phyloP scores from a whole-genome alignment of 2,113 vertebrate genomes.

The Sylvicapra grimmia region DNA sequence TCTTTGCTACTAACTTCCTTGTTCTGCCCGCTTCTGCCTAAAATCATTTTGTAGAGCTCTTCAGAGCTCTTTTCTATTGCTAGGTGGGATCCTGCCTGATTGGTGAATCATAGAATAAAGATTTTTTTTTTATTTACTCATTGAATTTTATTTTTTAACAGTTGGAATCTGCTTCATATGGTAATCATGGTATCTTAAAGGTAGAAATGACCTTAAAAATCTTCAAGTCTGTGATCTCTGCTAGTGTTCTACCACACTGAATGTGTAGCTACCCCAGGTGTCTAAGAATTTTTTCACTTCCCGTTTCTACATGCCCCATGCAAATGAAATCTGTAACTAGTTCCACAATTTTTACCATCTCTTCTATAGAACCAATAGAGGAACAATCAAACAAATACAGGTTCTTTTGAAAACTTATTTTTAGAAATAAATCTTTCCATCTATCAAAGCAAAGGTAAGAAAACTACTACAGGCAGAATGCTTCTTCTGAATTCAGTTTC shows the following conservation, averaged over 20 bases:
- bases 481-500: background rate
- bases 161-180: background rate
- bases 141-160: background rate
- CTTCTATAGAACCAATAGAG: background rate
- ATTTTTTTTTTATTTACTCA: background rate
- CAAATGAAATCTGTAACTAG: background rate
- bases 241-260: background rate
- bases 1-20: background rate
- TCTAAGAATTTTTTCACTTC: background rate
- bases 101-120: background rate
- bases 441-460: background rate
- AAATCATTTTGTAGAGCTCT: background rate
- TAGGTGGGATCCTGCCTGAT: background rate
- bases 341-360: constrained; percentile 13
- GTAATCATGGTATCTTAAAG: background rate
- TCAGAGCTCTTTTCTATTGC: background rate
- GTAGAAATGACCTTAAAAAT: background rate
- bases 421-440: constrained; percentile 20
- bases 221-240: background rate
- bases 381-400: background rate
- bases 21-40: background rate
- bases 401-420: background rate
- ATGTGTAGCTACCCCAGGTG: background rate
- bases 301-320: background rate
- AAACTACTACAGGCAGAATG: background rate